Evolutionary conservation across 2,113 vertebrate genomes (phyloP).

Genomic region (Elanoides forficatus): DNA sequence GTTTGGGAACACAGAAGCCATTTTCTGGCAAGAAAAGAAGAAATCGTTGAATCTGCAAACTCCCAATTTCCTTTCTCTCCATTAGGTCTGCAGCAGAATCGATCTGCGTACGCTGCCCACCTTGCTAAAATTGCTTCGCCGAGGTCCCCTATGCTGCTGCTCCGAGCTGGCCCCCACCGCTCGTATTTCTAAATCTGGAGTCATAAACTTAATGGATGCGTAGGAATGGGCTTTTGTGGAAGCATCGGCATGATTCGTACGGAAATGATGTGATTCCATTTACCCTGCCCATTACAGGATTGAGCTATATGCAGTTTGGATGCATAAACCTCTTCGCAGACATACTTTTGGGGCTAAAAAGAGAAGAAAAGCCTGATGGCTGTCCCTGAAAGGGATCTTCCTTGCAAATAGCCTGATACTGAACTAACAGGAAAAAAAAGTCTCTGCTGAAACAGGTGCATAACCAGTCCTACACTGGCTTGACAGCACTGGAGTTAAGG

Average conservation of each 20-base stretch:
- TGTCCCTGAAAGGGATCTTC: neutral
- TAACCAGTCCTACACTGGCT: neutral
- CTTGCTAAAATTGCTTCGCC: neutral
- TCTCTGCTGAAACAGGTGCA: neutral
- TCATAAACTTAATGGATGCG: neutral
- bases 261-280: neutral
- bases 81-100: neutral
- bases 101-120: neutral
- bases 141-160: rapidly evolving
- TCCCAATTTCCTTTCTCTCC: neutral
- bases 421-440: neutral
- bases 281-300: neutral
- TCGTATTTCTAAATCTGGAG: neutral
- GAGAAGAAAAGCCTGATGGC: neutral
- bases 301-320: too few relatives aligned
- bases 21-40: neutral
- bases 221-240: neutral
- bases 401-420: neutral
- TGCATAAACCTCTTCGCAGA: neutral
- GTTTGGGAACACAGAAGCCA: neutral
- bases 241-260: neutral
- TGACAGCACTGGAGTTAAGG: neutral
- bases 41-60: neutral
- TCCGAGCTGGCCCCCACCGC: neutral
- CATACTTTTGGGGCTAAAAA: neutral